phyloP scores from a whole-genome alignment of 2,797 vertebrate genomes.

The Cercopithecus mitis region DNA sequence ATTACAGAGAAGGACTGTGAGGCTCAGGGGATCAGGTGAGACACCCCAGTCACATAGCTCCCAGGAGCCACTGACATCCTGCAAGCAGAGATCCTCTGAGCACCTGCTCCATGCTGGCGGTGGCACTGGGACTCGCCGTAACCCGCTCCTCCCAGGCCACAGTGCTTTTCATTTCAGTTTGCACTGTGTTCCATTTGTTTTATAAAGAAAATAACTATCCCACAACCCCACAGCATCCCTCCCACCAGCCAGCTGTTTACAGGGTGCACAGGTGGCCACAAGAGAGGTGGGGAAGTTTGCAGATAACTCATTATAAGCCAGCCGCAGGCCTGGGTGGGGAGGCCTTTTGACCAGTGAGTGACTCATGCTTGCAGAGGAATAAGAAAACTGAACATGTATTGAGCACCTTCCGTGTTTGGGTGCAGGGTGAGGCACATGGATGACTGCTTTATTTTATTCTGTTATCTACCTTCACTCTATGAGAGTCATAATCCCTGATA shows the following conservation, averaged over 20 bases:
- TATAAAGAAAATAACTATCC: neutral
- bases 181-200: neutral
- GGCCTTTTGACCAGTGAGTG: slow-evolving; percentile 22
- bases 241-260: slow-evolving; percentile 61
- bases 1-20: neutral
- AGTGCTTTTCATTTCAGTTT: neutral
- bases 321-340: slow-evolving; percentile 66
- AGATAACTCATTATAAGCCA: slow-evolving; percentile 37
- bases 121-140: neutral
- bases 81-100: neutral
- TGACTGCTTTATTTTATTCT: neutral
- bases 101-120: neutral
- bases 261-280: slow-evolving; percentile 56
- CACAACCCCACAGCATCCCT: neutral
- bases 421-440: neutral
- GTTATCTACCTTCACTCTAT: neutral
- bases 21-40: neutral
- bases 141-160: neutral
- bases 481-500: neutral
- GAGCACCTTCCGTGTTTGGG: neutral
- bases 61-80: neutral
- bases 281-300: slow-evolving; percentile 7
- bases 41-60: neutral
- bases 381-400: neutral
- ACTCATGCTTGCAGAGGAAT: slow-evolving; percentile 45